Percentiles rank a stretch among this genome's conserved stretches.
Evolutionary conservation across 2,797 vertebrate genomes (phyloP).

Genomic region (Urosaurus nigricauda): DNA sequence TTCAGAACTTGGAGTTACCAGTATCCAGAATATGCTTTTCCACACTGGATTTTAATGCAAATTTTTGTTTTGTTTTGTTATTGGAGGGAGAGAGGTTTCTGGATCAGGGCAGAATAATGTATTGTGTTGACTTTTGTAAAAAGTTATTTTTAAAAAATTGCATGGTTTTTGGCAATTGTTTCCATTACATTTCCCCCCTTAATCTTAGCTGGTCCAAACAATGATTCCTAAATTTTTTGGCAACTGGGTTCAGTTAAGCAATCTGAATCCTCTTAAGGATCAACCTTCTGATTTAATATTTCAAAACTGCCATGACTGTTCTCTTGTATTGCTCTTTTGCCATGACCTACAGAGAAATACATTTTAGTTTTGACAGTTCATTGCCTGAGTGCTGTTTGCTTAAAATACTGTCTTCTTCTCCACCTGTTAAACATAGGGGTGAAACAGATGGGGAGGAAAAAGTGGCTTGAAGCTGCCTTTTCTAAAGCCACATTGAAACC

Average conservation of each 20-base stretch:
- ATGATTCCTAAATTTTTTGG: background rate
- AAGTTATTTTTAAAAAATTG: background rate
- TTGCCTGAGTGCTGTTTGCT: background rate
- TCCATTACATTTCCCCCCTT: background rate
- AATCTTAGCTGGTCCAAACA: background rate
- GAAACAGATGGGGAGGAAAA: too few species aligned
- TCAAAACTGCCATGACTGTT: background rate
- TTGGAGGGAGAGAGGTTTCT: background rate
- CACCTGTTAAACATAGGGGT: background rate
- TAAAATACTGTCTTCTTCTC: background rate
- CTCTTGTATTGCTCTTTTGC: background rate
- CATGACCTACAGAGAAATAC: background rate
- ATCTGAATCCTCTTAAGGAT: background rate
- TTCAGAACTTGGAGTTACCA: background rate
- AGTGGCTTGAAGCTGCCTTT: too few species aligned
- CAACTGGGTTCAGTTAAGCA: background rate
- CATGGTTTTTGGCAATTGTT: background rate
- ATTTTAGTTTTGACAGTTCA: background rate
- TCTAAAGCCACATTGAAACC: too few species aligned
- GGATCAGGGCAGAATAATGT: background rate
- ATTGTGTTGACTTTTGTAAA: background rate
- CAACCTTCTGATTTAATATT: too few species aligned
- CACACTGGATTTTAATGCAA: background rate
- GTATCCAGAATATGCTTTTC: background rate
- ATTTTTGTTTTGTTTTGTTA: background rate